Evolutionary conservation across 2,888 invertebrate genomes (phyloP).

Genomic region (Hofmannophila pseudospretella): DNA sequence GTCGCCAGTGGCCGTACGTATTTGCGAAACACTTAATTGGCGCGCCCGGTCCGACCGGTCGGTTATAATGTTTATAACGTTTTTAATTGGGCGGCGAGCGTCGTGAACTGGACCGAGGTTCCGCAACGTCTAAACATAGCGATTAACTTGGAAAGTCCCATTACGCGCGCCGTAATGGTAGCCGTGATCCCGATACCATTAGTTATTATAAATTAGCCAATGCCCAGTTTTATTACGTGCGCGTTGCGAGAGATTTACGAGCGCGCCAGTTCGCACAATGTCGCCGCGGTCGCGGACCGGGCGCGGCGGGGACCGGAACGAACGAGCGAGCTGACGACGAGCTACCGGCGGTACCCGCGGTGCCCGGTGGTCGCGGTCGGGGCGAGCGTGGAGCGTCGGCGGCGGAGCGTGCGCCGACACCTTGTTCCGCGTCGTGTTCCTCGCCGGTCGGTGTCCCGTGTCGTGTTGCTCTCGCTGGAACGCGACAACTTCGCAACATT

Average conservation of each 20-base stretch:
- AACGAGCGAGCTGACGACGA: too few relatives aligned
- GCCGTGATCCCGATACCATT: slow-evolving; percentile 1
- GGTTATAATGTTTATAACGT: slow-evolving; percentile 1
- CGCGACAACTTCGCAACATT: too few relatives aligned
- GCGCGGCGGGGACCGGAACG: too few relatives aligned
- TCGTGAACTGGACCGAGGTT: neutral
- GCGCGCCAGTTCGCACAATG: too few relatives aligned
- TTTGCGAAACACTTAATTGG: neutral
- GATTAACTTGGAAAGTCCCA: slow-evolving; percentile 2
- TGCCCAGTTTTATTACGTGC: neutral
- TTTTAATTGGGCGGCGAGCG: neutral
- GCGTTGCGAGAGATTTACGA: neutral
- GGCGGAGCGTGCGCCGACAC: too few relatives aligned
- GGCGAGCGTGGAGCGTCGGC: too few relatives aligned
- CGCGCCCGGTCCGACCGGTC: neutral
- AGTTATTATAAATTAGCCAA: slow-evolving; percentile 3
- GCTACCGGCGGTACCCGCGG: too few relatives aligned
- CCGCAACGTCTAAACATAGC: slow-evolving; percentile 3
- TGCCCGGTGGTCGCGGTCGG: too few relatives aligned
- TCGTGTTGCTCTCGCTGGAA: too few relatives aligned
- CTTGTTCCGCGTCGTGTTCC: too few relatives aligned
- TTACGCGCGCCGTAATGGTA: neutral
- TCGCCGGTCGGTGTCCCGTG: too few relatives aligned
- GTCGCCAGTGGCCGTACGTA: neutral
- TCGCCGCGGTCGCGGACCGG: neutral